Percentiles rank a stretch among this genome's conserved stretches.
Conservation (phyloP, 92 coral and sea anemone genomes). For the Desmophyllum pertusum region DNA sequence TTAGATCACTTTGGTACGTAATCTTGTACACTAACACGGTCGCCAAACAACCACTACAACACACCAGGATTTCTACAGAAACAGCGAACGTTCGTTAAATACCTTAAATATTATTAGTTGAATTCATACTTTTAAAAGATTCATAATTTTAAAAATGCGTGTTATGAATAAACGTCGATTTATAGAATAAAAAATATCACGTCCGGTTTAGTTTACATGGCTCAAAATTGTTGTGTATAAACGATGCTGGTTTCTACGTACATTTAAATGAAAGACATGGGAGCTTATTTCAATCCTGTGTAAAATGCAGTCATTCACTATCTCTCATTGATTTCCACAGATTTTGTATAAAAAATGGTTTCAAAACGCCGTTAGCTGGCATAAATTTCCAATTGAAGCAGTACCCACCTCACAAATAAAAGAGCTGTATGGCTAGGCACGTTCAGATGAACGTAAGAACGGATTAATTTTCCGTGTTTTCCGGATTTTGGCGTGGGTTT, state of each 20-base stretch:
- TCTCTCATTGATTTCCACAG: too few species aligned
- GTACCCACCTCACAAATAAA: background rate
- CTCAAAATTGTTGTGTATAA: background rate
- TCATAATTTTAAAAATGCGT: background rate
- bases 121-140: background rate
- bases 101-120: background rate
- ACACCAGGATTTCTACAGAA: background rate
- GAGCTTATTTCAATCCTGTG: background rate
- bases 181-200: background rate
- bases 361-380: background rate
- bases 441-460: too few species aligned
- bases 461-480: background rate
- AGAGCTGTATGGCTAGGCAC: too few species aligned
- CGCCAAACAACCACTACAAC: background rate
- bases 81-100: background rate
- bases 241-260: background rate
- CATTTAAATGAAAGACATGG: background rate
- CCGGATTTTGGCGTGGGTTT: background rate
- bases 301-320: too few species aligned
- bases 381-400: background rate
- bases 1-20: too few species aligned
- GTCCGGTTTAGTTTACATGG: background rate
- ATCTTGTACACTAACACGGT: background rate
- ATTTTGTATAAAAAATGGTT: background rate
- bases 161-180: background rate